Evolutionary conservation across 2,888 invertebrate genomes (phyloP).

Genomic region (Xestia rhomboidea): DNA sequence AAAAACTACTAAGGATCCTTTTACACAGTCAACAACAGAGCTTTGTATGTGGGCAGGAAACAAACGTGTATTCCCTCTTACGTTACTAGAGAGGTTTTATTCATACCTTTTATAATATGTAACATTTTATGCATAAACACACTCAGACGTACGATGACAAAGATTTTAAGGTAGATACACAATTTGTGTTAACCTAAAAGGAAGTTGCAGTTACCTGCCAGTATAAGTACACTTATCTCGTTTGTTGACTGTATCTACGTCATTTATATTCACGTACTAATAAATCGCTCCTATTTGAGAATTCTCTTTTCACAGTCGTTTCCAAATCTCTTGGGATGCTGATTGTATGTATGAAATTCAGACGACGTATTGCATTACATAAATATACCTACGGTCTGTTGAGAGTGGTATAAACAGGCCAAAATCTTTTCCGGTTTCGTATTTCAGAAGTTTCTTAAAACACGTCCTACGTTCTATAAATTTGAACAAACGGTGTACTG

Average conservation of each 20-base stretch:
- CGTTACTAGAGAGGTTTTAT: not conserved
- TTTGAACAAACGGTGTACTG: not conserved
- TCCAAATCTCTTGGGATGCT: constrained; percentile 27
- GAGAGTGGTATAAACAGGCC: not conserved
- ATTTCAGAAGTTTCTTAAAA: not conserved
- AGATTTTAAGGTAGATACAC: not conserved
- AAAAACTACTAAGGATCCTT: not conserved
- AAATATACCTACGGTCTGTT: constrained; percentile 10
- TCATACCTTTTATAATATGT: not conserved
- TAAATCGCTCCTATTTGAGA: constrained; percentile 29
- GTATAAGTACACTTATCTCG: not conserved
- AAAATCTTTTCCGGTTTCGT: not conserved
- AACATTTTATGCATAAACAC: constrained; percentile 17
- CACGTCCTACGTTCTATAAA: not conserved
- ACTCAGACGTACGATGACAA: constrained; percentile 10
- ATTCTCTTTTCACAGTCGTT: constrained; percentile 38
- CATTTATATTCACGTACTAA: constrained; percentile 19
- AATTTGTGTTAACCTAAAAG: constrained; percentile 9
- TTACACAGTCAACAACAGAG: not conserved
- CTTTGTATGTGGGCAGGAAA: not conserved
- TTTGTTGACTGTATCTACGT: not conserved
- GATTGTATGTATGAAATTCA: constrained; percentile 49
- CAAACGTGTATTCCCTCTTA: not conserved
- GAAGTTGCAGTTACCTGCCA: constrained; percentile 7
- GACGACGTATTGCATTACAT: constrained; percentile 19